These are phyloP conservation scores for Takifugu flavidus DNA, from an alignment of 2,113 vertebrate species.

Conservation along the genomic window DNA sequence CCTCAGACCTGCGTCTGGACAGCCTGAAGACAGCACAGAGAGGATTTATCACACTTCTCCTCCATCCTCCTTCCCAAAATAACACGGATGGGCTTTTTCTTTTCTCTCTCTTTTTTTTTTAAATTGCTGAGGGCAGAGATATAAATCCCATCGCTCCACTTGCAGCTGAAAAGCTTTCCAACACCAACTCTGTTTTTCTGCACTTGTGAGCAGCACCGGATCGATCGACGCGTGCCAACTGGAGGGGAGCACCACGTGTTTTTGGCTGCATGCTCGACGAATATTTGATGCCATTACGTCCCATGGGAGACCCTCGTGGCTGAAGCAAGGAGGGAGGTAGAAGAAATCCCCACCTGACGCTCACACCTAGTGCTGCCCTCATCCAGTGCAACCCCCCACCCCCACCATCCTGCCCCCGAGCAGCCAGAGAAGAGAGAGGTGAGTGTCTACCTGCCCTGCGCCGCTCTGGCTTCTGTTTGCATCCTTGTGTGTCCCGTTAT, in stretches of 20 bases:
- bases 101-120: constrained; percentile 28
- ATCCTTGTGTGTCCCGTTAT: constrained; percentile 40
- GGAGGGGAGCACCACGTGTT: constrained; percentile 27
- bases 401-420: not conserved
- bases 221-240: constrained; percentile 42
- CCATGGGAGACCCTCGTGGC: constrained; percentile 66
- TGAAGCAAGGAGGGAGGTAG: constrained; percentile 68
- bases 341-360: constrained; percentile 68
- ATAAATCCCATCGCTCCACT: constrained; percentile 17
- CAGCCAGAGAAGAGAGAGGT: constrained; percentile 56
- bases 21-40: constrained; percentile 64
- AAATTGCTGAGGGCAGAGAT: constrained; percentile 42
- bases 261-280: constrained; percentile 58
- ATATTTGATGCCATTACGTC: constrained; percentile 58
- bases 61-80: constrained; percentile 35
- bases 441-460: constrained; percentile 44
- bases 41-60: constrained; percentile 53
- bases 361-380: constrained; percentile 49
- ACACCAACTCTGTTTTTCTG: constrained; percentile 26
- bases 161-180: too few relatives aligned
- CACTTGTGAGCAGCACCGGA: constrained; percentile 60
- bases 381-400: constrained; percentile 17
- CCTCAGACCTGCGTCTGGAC: constrained; percentile 73
- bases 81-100: constrained; percentile 65
- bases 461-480: constrained; percentile 16